These are phyloP conservation scores for Apotomis turbidana DNA, from an alignment of 2,888 invertebrate genomes.

Conservation along the genomic window DNA sequence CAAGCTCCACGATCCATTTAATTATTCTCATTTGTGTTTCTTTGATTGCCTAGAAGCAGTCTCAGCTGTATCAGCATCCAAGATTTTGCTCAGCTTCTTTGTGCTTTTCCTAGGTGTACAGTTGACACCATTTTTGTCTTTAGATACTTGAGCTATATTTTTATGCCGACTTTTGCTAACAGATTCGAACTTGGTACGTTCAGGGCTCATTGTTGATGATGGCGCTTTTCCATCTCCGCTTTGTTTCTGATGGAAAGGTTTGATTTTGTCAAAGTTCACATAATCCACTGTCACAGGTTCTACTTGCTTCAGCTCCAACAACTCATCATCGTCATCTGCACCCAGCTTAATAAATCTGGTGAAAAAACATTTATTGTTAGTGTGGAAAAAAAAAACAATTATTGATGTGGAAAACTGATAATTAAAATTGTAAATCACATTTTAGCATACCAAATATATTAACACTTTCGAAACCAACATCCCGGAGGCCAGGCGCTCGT, in stretches of 20 bases:
- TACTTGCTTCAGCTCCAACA: slow-evolving; percentile 51
- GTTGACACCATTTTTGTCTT: slow-evolving; percentile 53
- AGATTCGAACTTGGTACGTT: slow-evolving; percentile 43
- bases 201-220: slow-evolving; percentile 49
- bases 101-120: slow-evolving; percentile 51
- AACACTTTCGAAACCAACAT: no score
- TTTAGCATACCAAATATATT: no score
- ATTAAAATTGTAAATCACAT: no score
- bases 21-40: slow-evolving; percentile 63
- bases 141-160: slow-evolving; percentile 47
- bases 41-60: slow-evolving; percentile 56
- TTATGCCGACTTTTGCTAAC: slow-evolving; percentile 49
- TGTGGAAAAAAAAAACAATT: no score
- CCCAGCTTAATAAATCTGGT: slow-evolving; percentile 62
- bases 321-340: slow-evolving; percentile 64
- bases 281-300: slow-evolving; percentile 65
- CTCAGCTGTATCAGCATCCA: slow-evolving; percentile 57
- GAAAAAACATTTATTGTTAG: slow-evolving; percentile 14
- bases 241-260: slow-evolving; percentile 62
- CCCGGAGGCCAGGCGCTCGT: no score
- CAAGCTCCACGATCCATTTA: background rate
- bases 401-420: no score
- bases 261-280: slow-evolving; percentile 76
- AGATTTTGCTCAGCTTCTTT: slow-evolving; percentile 56
- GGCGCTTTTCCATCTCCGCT: slow-evolving; percentile 58